A percentile compares a stretch with the other conserved stretches of the same genome.
Conservation (phyloP, 92 coral and sea anemone species). For the Zoanthus sociatus region DNA sequence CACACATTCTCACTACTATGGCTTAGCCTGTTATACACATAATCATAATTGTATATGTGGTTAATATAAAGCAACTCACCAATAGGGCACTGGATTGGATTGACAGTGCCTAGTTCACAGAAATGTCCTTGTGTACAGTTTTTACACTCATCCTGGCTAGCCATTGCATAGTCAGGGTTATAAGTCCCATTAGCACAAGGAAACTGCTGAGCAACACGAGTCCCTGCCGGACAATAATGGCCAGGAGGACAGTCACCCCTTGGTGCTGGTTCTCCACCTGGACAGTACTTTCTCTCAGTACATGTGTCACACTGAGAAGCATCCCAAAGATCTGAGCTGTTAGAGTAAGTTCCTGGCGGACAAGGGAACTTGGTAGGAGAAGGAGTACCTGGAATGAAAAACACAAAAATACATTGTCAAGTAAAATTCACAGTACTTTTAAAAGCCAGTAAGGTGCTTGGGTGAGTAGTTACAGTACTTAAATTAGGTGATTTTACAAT, state of each 20-base stretch:
- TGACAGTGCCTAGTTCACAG: slow-evolving; percentile 95
- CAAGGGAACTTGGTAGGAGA: slow-evolving; percentile 98
- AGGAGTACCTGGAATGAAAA: slow-evolving; percentile 73
- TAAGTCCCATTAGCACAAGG: slow-evolving; percentile 97
- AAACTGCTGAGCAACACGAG: slow-evolving; percentile 91
- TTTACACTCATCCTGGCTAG: slow-evolving; percentile 73
- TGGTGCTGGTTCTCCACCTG: slow-evolving; percentile 93
- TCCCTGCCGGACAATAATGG: slow-evolving; percentile 85
- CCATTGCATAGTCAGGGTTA: slow-evolving; percentile 85
- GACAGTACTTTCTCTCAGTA: slow-evolving; percentile 92
- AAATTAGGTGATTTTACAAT: too few relatives aligned
- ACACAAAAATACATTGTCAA: neutral
- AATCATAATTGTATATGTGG: too few relatives aligned
- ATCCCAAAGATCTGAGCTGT: slow-evolving; percentile 87
- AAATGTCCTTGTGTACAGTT: slow-evolving; percentile 95
- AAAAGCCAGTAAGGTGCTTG: too few relatives aligned
- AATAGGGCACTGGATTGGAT: slow-evolving; percentile 90
- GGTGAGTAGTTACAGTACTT: too few relatives aligned
- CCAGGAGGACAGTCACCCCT: slow-evolving; percentile 99
- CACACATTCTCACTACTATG: too few relatives aligned
- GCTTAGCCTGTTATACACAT: too few relatives aligned
- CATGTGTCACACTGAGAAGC: slow-evolving; percentile 93
- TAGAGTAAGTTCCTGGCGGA: slow-evolving; percentile 92
- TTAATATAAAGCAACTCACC: slow-evolving; percentile 58
- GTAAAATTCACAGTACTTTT: too few relatives aligned